Base-by-base conservation (phyloP, 1,140 invertebrate genomes). In the Drosophila asahinai region DNA sequence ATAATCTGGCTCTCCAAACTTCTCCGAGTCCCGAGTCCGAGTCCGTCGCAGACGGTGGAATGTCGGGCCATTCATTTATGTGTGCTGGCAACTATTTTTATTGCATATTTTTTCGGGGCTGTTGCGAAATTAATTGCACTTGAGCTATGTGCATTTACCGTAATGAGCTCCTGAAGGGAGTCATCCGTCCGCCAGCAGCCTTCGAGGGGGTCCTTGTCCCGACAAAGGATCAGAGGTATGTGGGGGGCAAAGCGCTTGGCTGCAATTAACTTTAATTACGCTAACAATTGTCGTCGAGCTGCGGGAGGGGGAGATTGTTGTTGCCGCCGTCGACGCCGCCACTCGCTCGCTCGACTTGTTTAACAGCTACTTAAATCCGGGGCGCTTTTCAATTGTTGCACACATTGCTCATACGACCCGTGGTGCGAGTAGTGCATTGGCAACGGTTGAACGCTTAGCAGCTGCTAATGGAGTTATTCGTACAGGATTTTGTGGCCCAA, bases 111-210 rank as follows among this genome's bases (percentile, higher is more conserved):
- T 72, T 27, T 30, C 5, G 51, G 81, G 65, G 54, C 60, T 89
- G 68, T 36, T 61, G 70, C 70, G 64, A 76, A 89, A 84, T 84
- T 89, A 89, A 87, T 87, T 90, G 86, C 86, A 78, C 84, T 89
- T 81, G 73, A 87, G 80, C 84, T 87, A 83, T 87, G 84, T 75
- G 71, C 84, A 84, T 87, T 87, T 81, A 89, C 86, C 79, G 77
- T 87, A 87, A 87, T 89, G 84, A 89, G 84, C 81, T 81, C 55
- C 52, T 62, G 40, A 59, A 78, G 66, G 73, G 61, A 77, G 63
- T 38, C 57, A 49, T 62, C 51, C 48, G 27, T 59, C 43, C 62
- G 43, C 43, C 62, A 43, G 22, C 43, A 12, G 22, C 12, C 62
- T 55, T 38, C 47, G 57, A 65, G 52, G 45, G 33, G 51, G n/a